Evolutionary conservation across 2,797 vertebrate species (phyloP).

Genomic region (Eulemur albifrons): DNA sequence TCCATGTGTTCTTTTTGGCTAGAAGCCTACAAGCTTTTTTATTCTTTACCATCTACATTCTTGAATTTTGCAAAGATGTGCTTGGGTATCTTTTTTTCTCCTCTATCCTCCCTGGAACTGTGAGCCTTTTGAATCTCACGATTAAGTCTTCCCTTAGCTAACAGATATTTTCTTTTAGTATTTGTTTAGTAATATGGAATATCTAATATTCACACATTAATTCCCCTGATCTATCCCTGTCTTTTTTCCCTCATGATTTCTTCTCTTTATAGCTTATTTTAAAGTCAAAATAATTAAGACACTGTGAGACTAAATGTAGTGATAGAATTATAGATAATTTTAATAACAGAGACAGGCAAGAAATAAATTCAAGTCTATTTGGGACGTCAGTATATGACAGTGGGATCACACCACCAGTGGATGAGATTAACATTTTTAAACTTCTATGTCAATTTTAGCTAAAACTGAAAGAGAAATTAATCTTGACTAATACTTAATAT

Average conservation of each 20-base stretch:
- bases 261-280: slow-evolving; percentile 39
- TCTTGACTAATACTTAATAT: neutral
- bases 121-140: neutral
- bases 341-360: neutral
- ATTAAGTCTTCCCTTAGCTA: neutral
- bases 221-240: neutral
- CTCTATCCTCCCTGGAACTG: neutral
- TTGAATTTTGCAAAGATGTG: neutral
- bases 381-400: neutral
- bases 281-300: slow-evolving; percentile 41
- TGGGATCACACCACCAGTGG: neutral
- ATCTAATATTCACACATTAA: neutral
- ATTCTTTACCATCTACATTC: neutral
- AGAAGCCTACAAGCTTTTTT: neutral
- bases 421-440: neutral
- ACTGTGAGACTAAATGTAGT: neutral
- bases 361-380: neutral
- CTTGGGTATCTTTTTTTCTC: neutral
- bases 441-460: neutral
- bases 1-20: neutral
- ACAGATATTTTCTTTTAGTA: neutral
- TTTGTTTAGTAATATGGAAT: slow-evolving; percentile 1
- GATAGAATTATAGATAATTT: neutral
- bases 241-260: slow-evolving; percentile 17
- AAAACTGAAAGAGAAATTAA: slow-evolving; percentile 23